Evolutionary conservation across 2,797 vertebrate genomes (phyloP).

Genomic region (Rhabdomys pumilio): DNA sequence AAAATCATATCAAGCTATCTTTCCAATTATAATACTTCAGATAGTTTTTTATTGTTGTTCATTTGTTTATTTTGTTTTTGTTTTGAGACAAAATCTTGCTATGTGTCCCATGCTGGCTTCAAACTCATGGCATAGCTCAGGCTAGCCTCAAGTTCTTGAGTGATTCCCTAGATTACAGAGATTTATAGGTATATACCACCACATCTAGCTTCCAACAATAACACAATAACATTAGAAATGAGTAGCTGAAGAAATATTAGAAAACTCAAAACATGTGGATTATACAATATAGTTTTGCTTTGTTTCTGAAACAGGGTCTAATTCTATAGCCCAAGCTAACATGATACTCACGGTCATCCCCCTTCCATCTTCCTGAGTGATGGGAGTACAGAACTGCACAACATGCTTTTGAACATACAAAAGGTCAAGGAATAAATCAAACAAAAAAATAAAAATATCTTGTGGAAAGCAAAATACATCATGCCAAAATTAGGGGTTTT

Average conservation of each 20-base stretch:
- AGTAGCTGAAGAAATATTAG: constrained; percentile 9
- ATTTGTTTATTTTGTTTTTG: not conserved
- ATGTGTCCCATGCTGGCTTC: not conserved
- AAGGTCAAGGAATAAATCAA: not conserved
- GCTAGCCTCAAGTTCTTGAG: not conserved
- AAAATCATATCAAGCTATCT: constrained; percentile 11
- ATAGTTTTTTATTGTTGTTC: not conserved
- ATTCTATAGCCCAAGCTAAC: not conserved
- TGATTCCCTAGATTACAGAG: not conserved
- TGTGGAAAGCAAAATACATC: not conserved
- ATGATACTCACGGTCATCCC: not conserved
- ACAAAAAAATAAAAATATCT: not conserved
- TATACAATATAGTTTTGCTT: not conserved
- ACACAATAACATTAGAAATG: constrained; percentile 10
- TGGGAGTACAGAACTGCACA: not conserved
- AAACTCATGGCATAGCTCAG: no score
- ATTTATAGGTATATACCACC: not conserved
- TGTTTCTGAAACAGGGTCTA: not conserved
- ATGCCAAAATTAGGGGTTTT: not conserved
- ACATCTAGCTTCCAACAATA: not conserved
- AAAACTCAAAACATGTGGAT: not conserved
- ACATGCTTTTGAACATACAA: not conserved
- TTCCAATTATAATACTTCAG: not conserved
- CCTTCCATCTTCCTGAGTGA: not conserved
- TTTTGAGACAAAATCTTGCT: not conserved